Evolutionary conservation across 2,113 vertebrate species (phyloP).

Genomic region (Scophthalmus maximus): DNA sequence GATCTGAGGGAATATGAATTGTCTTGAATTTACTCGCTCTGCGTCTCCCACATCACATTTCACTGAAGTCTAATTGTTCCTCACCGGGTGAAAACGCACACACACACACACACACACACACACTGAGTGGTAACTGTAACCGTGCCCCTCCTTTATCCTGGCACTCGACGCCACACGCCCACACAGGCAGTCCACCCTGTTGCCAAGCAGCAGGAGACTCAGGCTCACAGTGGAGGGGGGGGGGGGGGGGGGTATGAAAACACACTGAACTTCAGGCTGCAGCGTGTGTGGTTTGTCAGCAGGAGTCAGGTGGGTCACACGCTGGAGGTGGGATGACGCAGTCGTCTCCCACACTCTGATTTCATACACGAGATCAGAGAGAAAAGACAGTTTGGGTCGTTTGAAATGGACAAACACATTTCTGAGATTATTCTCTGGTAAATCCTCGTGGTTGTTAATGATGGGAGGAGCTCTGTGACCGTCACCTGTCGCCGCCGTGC

Average conservation of each 20-base stretch:
- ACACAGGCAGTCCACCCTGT: conserved; percentile 77
- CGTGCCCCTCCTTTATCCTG: conserved; percentile 75
- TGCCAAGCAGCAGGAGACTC: conserved; percentile 83
- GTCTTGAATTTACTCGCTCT: conserved; percentile 40
- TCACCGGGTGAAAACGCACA: conserved; percentile 21
- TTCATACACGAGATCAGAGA: conserved; percentile 33
- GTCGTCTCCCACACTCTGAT: conserved; percentile 57
- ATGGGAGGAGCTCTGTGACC: too few species aligned
- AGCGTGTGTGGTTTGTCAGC: conserved; percentile 57
- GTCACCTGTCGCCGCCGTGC: neutral
- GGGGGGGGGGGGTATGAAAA: conserved; percentile 20
- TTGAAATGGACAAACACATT: neutral
- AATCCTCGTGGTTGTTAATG: too few species aligned
- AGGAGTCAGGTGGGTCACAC: conserved; percentile 63
- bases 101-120: conserved; percentile 2
- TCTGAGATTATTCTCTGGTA: too few species aligned
- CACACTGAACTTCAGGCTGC: conserved; percentile 62
- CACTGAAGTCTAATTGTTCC: conserved; percentile 52
- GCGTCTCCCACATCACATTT: conserved; percentile 38
- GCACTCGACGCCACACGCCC: conserved; percentile 73
- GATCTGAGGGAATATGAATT: conserved; percentile 27
- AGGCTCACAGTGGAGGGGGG: conserved; percentile 39
- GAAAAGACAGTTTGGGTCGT: too few species aligned
- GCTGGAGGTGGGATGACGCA: conserved; percentile 72
- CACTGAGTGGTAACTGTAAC: conserved; percentile 65